Conservation (phyloP, 2,113 vertebrate species). For the Pseudopodoces humilis region DNA sequence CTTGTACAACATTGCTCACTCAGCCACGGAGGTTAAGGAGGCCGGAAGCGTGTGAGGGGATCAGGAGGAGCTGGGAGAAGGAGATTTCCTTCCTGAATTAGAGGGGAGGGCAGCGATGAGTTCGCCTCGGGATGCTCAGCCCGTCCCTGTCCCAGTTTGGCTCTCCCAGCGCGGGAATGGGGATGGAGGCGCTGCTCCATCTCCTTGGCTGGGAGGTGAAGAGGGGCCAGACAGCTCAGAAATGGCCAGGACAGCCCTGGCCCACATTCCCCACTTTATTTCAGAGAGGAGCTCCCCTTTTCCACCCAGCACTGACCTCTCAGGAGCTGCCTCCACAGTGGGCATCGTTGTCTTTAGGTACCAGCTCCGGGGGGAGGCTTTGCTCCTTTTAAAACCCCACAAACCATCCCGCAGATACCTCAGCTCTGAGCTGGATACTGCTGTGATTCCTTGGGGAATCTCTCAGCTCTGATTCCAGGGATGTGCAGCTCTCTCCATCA, state of each 20-base stretch:
- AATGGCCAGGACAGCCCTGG: neutral
- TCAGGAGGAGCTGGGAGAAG: neutral
- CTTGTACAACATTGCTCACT: fast-evolving
- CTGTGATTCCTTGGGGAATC: neutral
- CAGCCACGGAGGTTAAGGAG: neutral
- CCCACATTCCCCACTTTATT: neutral
- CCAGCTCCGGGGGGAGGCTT: neutral
- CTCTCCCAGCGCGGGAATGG: neutral
- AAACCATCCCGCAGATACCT: fast-evolving
- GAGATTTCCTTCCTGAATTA: neutral
- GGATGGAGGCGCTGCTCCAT: neutral
- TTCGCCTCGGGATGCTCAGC: fast-evolving
- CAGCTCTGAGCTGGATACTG: fast-evolving
- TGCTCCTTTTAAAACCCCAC: neutral
- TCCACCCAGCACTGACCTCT: neutral
- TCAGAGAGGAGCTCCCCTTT: neutral
- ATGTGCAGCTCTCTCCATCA: fast-evolving
- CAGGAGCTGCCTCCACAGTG: neutral
- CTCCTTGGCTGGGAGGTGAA: neutral
- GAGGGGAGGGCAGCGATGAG: neutral
- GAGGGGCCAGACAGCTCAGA: slow-evolving; percentile 8
- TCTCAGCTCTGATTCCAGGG: neutral
- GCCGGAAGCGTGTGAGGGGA: neutral
- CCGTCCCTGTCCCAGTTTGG: neutral
- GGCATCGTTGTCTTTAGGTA: fast-evolving